Evolutionary conservation across 2,113 vertebrate genomes (phyloP).

Genomic region (Sorex fumeus): DNA sequence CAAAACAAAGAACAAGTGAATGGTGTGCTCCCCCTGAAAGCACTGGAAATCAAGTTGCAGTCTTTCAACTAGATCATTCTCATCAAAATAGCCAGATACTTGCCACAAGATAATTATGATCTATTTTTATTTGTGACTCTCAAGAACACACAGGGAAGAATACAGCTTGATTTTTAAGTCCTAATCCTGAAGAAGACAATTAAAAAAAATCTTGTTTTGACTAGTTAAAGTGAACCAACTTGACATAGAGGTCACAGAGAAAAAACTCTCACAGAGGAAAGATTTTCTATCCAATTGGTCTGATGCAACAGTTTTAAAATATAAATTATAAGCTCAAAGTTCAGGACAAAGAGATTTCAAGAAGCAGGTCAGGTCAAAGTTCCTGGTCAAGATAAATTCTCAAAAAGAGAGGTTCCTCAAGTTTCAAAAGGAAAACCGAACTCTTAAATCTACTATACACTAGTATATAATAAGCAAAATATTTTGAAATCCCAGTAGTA

Average conservation of each 20-base stretch:
- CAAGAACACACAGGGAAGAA: constrained; percentile 62
- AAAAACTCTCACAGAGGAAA: constrained; percentile 23
- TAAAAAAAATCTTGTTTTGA: constrained; percentile 64
- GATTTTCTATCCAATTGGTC: not conserved
- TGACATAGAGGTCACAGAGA: constrained; percentile 58
- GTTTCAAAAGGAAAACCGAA: not conserved
- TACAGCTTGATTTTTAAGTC: constrained; percentile 62
- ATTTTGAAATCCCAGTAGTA: not conserved
- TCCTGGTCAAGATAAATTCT: not conserved
- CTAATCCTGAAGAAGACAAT: constrained; percentile 49
- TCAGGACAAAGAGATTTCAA: not conserved
- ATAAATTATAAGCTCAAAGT: not conserved
- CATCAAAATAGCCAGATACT: constrained; percentile 78
- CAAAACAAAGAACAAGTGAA: too few relatives aligned
- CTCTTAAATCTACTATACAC: not conserved
- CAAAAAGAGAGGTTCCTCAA: not conserved
- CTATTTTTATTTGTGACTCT: constrained; percentile 71
- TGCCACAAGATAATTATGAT: constrained; percentile 73
- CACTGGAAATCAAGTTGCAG: constrained; percentile 72
- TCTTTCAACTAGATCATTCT: constrained; percentile 71
- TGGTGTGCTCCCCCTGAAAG: too few relatives aligned
- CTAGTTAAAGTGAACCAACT: constrained; percentile 52
- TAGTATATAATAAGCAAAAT: not conserved
- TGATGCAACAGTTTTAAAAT: constrained; percentile 18
- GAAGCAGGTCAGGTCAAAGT: constrained; percentile 14